Evolutionary conservation across 2,797 vertebrate genomes (phyloP).

Genomic region (Sandelia bainsii): DNA sequence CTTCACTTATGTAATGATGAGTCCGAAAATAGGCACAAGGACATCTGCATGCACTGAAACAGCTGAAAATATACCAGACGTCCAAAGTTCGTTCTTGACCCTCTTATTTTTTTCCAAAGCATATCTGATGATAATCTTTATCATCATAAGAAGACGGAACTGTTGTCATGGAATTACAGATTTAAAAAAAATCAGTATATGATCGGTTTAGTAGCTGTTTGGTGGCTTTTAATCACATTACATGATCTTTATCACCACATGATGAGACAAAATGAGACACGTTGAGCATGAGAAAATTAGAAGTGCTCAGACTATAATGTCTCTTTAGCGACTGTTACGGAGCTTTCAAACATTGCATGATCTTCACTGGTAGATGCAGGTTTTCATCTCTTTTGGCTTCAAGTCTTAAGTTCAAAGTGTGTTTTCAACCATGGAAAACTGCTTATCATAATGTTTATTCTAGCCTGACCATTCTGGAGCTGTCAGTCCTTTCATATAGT

Average conservation of each 20-base stretch:
- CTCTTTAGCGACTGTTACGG: too few relatives aligned
- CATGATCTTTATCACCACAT: neutral
- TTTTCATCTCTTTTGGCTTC: too few relatives aligned
- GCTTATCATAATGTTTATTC: too few relatives aligned
- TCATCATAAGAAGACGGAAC: neutral
- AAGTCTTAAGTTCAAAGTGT: too few relatives aligned
- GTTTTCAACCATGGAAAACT: too few relatives aligned
- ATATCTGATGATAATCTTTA: too few relatives aligned
- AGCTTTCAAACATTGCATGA: too few relatives aligned
- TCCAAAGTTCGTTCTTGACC: neutral
- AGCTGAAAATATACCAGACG: neutral
- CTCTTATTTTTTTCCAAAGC: neutral
- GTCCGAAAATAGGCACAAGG: conserved; percentile 42
- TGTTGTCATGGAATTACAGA: neutral
- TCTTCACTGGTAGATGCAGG: too few relatives aligned
- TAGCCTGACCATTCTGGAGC: neutral
- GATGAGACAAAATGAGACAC: neutral
- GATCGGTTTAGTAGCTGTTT: neutral
- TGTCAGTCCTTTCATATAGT: neutral
- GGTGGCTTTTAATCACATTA: neutral
- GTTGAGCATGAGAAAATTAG: neutral
- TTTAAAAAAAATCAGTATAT: neutral
- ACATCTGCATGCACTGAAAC: conserved; percentile 25
- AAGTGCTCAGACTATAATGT: too few relatives aligned
- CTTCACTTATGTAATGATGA: conserved; percentile 47